phyloP scores from a whole-genome alignment of 1,140 invertebrate species.

The Leptopilina boulardi region DNA sequence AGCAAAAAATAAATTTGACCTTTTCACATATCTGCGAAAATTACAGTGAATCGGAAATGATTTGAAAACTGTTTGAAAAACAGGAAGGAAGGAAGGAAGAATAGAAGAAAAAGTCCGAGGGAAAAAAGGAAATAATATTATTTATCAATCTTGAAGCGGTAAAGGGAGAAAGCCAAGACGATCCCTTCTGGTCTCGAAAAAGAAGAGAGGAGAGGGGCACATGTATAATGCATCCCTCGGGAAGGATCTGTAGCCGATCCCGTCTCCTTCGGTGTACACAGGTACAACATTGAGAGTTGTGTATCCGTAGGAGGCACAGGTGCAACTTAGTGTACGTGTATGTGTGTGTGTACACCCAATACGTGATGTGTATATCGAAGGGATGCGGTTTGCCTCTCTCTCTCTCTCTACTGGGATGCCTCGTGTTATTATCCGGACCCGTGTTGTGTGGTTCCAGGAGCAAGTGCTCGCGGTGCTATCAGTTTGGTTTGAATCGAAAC shows the following conservation, averaged over 20 bases:
- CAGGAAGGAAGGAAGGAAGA: neutral
- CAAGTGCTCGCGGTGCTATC: slow-evolving; percentile 56
- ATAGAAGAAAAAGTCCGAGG: slow-evolving; percentile 27
- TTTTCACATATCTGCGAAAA: slow-evolving; percentile 56
- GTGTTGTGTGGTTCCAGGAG: slow-evolving; percentile 54
- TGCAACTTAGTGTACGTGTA: slow-evolving; percentile 55
- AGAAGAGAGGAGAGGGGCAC: slow-evolving; percentile 41
- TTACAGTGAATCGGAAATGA: slow-evolving; percentile 47
- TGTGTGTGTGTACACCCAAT: slow-evolving; percentile 52
- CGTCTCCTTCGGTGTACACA: slow-evolving; percentile 40
- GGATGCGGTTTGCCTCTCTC: slow-evolving; percentile 57
- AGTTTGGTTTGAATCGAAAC: slow-evolving; percentile 50
- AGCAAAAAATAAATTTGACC: slow-evolving; percentile 55
- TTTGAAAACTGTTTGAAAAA: slow-evolving; percentile 39
- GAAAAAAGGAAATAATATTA: slow-evolving; percentile 57
- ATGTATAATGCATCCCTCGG: slow-evolving; percentile 62
- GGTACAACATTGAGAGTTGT: slow-evolving; percentile 36
- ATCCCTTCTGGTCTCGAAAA: slow-evolving; percentile 16
- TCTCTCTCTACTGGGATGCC: slow-evolving; percentile 47
- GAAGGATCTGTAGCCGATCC: slow-evolving; percentile 58
- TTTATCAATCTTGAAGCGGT: slow-evolving; percentile 56
- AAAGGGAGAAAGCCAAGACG: slow-evolving; percentile 18
- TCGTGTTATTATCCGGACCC: slow-evolving; percentile 56
- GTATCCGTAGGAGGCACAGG: slow-evolving; percentile 52
- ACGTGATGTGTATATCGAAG: slow-evolving; percentile 58